A percentile compares a stretch with the other conserved stretches of the same genome.
phyloP scores from a whole-genome alignment of 23 tunicate genomes.

The Phallusia fumigata region DNA sequence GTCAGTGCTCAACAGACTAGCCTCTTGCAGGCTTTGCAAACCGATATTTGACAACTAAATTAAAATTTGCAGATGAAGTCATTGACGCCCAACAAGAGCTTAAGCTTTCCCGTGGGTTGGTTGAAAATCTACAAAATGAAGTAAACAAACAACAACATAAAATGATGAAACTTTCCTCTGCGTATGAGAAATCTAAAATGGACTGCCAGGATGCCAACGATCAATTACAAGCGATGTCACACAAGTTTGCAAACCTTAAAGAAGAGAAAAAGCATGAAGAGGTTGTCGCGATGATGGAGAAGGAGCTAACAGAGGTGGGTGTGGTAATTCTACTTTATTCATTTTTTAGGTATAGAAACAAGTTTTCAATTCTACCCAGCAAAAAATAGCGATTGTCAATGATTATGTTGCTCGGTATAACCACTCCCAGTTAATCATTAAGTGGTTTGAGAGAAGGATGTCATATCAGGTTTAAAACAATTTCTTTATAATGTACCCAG shows the following conservation, averaged over 20 bases:
- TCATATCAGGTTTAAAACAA: too few relatives aligned
- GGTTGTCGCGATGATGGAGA: slow-evolving; percentile 55
- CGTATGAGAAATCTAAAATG: slow-evolving; percentile 38
- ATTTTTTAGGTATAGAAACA: too few relatives aligned
- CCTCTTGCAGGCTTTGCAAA: too few relatives aligned
- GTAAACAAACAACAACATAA: slow-evolving; percentile 31
- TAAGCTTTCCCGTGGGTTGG: slow-evolving; percentile 40
- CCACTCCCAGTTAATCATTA: too few relatives aligned
- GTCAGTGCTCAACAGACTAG: too few relatives aligned
- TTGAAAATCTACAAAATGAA: slow-evolving; percentile 48
- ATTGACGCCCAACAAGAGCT: slow-evolving; percentile 36
- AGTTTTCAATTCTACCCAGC: too few relatives aligned
- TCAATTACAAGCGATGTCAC: slow-evolving; percentile 61
- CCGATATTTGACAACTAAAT: too few relatives aligned
- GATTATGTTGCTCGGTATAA: too few relatives aligned
- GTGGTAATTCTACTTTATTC: background rate
- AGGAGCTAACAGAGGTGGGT: slow-evolving; percentile 29
- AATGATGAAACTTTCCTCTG: slow-evolving; percentile 33
- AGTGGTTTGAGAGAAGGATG: too few relatives aligned
- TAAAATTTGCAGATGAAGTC: slow-evolving; percentile 25
- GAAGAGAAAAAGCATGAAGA: slow-evolving; percentile 81
- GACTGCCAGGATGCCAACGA: slow-evolving; percentile 45
- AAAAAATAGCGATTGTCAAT: too few relatives aligned
- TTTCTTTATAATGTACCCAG: too few relatives aligned
- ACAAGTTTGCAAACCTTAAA: slow-evolving; percentile 59